phyloP scores from a whole-genome alignment of 2,113 vertebrate species.

The Glaucomys volans region DNA sequence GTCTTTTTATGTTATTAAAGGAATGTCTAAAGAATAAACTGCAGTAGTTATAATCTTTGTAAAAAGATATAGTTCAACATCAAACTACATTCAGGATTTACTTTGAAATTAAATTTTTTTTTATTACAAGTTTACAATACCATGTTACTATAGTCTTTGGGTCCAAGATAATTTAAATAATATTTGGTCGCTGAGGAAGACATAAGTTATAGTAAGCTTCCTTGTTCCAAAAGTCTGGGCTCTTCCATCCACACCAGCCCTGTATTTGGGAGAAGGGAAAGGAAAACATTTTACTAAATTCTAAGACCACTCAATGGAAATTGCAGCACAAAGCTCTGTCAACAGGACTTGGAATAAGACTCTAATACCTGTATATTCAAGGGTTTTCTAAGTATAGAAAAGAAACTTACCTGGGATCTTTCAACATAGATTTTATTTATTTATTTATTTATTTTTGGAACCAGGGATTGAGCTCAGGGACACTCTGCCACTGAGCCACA shows the following conservation, averaged over 20 bases:
- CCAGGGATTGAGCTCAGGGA: no score
- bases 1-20: conserved; percentile 68
- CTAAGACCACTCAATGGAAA: not conserved
- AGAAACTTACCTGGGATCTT: not conserved
- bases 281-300: conserved; percentile 50
- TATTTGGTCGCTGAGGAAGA: conserved; percentile 93
- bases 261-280: conserved; percentile 81
- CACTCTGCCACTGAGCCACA: no score
- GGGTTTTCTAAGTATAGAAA: not conserved
- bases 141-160: conserved; percentile 17
- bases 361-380: conserved; percentile 18
- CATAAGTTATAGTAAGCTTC: conserved; percentile 97
- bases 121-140: conserved; percentile 66
- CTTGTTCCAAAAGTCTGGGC: conserved; percentile 95
- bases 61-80: conserved; percentile 48
- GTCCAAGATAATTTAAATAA: conserved; percentile 86
- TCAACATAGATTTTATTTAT: conserved; percentile 24
- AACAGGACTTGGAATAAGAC: not conserved
- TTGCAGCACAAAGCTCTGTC: not conserved
- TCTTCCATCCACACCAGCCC: conserved; percentile 99
- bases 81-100: conserved; percentile 17
- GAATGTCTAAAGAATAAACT: conserved; percentile 50
- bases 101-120: conserved; percentile 66
- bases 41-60: not conserved
- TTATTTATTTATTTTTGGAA: no score